A percentile compares a stretch with the other conserved stretches of the same genome.
Conservation (phyloP, 2,113 vertebrate genomes). For the Amblyopsis rosae region DNA sequence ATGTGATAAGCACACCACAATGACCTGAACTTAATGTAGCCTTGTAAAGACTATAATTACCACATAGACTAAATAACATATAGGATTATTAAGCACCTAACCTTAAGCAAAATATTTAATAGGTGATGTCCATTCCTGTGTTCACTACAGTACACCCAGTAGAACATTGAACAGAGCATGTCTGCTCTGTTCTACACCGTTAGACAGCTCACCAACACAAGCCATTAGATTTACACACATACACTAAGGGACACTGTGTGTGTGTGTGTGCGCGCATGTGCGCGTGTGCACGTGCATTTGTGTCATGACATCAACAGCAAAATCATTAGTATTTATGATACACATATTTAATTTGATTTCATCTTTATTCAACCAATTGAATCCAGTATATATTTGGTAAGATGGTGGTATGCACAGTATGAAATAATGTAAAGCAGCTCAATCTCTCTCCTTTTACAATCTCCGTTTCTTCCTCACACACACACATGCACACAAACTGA, state of each 20-base stretch:
- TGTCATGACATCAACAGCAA: background rate
- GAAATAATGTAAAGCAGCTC: background rate
- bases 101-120: constrained; percentile 16
- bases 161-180: constrained; percentile 17
- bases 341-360: background rate
- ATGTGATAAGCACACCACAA: too few relatives aligned
- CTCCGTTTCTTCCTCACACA: constrained; percentile 13
- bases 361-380: too few relatives aligned
- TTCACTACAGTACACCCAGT: constrained; percentile 10
- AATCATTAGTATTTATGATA: background rate
- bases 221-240: constrained; percentile 35
- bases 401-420: too few relatives aligned
- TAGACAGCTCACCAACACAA: constrained; percentile 25
- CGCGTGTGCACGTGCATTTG: background rate
- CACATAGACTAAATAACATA: background rate
- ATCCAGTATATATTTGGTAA: too few relatives aligned
- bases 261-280: constrained; percentile 11
- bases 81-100: background rate
- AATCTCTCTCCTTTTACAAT: background rate
- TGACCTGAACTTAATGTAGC: too few relatives aligned
- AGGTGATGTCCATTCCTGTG: constrained; percentile 20
- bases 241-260: background rate
- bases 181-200: background rate
- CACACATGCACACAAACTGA: constrained; percentile 4
- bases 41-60: background rate